A percentile compares a stretch with the other conserved stretches of the same genome.
Evolutionary conservation across 2,797 vertebrate species (phyloP).

Genomic region (Sebastes steindachneri): DNA sequence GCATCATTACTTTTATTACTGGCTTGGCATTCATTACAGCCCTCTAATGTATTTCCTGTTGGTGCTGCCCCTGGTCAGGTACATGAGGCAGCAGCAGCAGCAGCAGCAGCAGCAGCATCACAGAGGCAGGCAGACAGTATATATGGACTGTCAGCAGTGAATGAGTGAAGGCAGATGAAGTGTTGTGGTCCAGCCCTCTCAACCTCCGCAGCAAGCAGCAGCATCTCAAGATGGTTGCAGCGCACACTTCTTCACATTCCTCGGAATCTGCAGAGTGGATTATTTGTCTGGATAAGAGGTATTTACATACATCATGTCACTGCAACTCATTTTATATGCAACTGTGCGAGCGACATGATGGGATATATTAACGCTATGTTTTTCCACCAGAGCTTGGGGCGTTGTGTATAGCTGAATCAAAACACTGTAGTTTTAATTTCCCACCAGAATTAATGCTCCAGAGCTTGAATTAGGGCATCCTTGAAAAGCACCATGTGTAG

Average conservation of each 20-base stretch:
- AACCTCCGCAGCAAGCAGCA: constrained; percentile 15
- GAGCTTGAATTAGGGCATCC: background rate
- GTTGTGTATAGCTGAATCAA: background rate
- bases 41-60: background rate
- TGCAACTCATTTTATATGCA: background rate
- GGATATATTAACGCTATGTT: background rate
- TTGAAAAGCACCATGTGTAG: constrained; percentile 5
- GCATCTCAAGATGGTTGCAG: constrained; percentile 91
- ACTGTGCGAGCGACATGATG: background rate
- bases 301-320: background rate
- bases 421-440: constrained; percentile 35
- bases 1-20: background rate
- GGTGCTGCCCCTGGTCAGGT: constrained; percentile 25
- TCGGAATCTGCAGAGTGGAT: constrained; percentile 93
- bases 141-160: constrained; percentile 9
- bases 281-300: constrained; percentile 96
- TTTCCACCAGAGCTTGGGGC: background rate
- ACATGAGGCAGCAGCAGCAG: background rate
- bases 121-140: background rate
- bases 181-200: constrained; percentile 38
- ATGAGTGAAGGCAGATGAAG: constrained; percentile 44
- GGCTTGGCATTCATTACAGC: background rate
- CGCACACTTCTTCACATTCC: constrained; percentile 88
- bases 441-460: background rate
- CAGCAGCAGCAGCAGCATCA: background rate